Base-by-base conservation (phyloP, 2,113 vertebrate genomes). In the Campylomormyrus numenius region DNA sequence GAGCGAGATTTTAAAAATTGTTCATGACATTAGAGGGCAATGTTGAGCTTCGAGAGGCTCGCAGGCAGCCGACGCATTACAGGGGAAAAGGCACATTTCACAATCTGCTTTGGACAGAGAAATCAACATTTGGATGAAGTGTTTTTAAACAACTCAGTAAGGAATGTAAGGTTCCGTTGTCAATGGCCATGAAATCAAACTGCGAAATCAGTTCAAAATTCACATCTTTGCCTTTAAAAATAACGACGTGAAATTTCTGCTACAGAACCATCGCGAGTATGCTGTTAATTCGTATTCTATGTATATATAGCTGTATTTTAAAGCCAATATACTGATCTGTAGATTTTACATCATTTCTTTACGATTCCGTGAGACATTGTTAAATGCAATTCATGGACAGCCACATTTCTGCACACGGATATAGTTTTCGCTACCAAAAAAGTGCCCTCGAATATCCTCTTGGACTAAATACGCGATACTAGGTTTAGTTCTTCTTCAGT, bases 401-500 rank as follows among this genome's bases (percentile, higher is more conserved):
- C 35, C 74, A 80, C 74, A 8, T 42, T 77, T 77, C 31, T 77
- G 27, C 27, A 13, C 66, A 74, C 27, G 24, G 58, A 66, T 77
- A 19, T 13, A 35, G 74, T 80, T 80, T 42, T 80, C 31, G 1
- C 35, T 42, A 39, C 3, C 15, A 31, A 42, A 42, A 80, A 80
- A 80, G 74, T 80, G 35, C 39, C 35, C 13, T 42, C 35, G 15
- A 80, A 39, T 19, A 80, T 80, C 74, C 74, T 42, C 15, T 80
- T 80, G 74, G 74, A 80, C 74, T 80, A 80, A 80, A 80, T 42
- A 42, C 15, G 17, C 42, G 74, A 77, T 39, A 80, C 35, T 39
- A 35, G 74, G 15, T 42, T 80, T 80, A 80, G 74, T 80, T 80
- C 74, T 80, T 39, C 74, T 80, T 80, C 74, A 80, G 74, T 80